Evolutionary conservation across 2,113 vertebrate species (phyloP).

Genomic region (Eonycteris spelaea): DNA sequence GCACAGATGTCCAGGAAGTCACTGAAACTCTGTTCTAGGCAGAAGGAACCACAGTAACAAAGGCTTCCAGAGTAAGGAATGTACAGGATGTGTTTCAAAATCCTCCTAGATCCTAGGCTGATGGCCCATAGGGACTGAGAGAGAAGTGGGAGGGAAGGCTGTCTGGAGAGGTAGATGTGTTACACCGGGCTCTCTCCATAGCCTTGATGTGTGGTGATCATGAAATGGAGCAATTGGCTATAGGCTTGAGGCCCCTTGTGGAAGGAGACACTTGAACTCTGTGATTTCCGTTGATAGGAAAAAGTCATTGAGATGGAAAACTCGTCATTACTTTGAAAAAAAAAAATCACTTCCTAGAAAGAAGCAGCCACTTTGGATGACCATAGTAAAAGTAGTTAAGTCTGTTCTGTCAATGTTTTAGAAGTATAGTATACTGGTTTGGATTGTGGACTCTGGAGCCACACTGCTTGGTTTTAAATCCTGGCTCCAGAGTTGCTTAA

Average conservation of each 20-base stretch:
- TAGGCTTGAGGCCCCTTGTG: neutral
- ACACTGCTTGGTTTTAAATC: neutral
- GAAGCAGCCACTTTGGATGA: neutral
- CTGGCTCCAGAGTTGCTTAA: neutral
- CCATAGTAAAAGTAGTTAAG: neutral
- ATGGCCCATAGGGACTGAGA: neutral
- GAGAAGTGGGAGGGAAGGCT: neutral
- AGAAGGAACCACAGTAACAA: neutral
- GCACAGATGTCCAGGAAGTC: neutral
- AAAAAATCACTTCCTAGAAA: neutral
- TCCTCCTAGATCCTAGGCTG: neutral
- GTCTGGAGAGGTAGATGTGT: neutral
- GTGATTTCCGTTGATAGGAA: neutral
- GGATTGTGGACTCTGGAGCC: neutral
- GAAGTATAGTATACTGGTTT: neutral
- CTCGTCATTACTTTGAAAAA: neutral
- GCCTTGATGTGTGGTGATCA: neutral
- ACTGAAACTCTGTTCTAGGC: neutral
- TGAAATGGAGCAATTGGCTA: neutral
- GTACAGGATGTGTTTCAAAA: neutral
- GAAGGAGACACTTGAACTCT: neutral
- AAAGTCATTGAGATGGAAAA: neutral
- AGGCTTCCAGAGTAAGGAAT: neutral
- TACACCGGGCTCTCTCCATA: neutral
- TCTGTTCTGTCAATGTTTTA: neutral